Percentiles rank a stretch among this genome's conserved stretches.
Conservation (phyloP, 2,113 vertebrate genomes). For the Choloepus hoffmanni region DNA sequence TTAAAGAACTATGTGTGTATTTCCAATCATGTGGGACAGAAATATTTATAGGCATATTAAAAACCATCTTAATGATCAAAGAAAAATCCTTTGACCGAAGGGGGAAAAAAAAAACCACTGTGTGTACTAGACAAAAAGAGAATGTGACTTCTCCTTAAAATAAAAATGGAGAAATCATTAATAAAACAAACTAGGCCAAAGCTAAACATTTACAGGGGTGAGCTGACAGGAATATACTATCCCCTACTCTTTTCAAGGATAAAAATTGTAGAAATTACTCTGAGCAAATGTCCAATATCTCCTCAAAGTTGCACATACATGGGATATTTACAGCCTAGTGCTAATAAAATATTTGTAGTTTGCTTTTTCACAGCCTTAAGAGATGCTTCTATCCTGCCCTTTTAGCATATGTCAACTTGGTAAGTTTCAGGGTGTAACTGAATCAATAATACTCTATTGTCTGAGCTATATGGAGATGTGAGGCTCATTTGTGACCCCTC, state of each 20-base stretch:
- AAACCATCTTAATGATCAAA: constrained; percentile 24
- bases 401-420: background rate
- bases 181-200: background rate
- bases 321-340: background rate
- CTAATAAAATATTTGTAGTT: background rate
- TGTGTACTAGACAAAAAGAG: background rate
- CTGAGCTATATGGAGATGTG: background rate
- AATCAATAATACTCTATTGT: background rate
- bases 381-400: background rate
- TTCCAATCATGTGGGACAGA: background rate
- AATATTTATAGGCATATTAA: constrained; percentile 23
- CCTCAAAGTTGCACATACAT: background rate
- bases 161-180: constrained; percentile 2
- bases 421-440: background rate
- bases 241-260: background rate
- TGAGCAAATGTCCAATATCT: background rate
- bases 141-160: constrained; percentile 44
- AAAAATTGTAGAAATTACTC: background rate
- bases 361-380: background rate
- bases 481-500: background rate
- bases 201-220: background rate
- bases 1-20: background rate
- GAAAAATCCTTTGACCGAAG: background rate
- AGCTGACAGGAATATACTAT: background rate
- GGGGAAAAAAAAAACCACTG: background rate